Conservation (phyloP, 2,113 vertebrate species). For the Melanotaenia duboulayi region DNA sequence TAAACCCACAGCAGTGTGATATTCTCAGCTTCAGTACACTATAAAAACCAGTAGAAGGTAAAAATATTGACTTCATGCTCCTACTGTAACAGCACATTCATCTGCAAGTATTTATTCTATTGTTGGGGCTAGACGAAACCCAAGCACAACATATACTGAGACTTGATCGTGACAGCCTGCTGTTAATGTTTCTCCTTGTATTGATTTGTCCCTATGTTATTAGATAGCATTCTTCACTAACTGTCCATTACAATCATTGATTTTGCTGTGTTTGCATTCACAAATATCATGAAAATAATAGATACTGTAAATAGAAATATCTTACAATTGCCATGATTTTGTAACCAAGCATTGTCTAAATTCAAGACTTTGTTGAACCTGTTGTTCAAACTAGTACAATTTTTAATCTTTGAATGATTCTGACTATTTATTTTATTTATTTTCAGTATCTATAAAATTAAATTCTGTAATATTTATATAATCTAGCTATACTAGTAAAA, state of each 20-base stretch:
- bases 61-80: constrained; percentile 20
- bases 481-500: too few relatives aligned
- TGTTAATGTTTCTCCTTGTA: constrained; percentile 33
- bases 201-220: constrained; percentile 22
- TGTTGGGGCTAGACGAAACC: constrained; percentile 11
- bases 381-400: too few relatives aligned
- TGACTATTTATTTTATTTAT: too few relatives aligned
- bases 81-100: constrained; percentile 24
- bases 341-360: too few relatives aligned
- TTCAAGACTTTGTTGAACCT: too few relatives aligned
- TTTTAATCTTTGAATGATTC: too few relatives aligned
- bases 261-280: constrained; percentile 12
- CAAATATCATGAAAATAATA: too few relatives aligned
- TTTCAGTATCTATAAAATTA: too few relatives aligned
- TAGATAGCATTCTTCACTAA: not conserved
- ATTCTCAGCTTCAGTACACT: not conserved
- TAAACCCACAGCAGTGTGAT: not conserved
- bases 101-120: constrained; percentile 25
- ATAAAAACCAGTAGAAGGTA: constrained; percentile 21
- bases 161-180: constrained; percentile 40
- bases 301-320: too few relatives aligned
- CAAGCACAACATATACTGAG: constrained; percentile 39
- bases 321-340: too few relatives aligned
- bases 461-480: too few relatives aligned
- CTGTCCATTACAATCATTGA: too few relatives aligned